Evolutionary conservation across 2,888 invertebrate genomes (phyloP), one percentile per base, ranked within the genome.

Genomic region (Temnothorax ravouxi): DNA sequence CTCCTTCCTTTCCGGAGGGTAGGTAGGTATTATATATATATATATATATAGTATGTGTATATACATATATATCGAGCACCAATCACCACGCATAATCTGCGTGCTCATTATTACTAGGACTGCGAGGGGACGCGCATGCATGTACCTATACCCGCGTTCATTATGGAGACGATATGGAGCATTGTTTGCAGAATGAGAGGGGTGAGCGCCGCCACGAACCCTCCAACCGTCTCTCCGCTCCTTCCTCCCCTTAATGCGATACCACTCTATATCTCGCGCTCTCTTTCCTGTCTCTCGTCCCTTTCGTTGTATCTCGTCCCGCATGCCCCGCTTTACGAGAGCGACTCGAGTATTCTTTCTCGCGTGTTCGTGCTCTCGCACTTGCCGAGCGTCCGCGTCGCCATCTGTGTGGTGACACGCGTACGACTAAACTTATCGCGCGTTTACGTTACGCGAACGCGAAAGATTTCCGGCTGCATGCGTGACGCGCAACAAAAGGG

Each of bases 1-100:
- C 88, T 86, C 85, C 87, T 93, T 91, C 91, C 89, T 88, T 92
- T 89, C 89, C 88, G 90, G 88, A 90, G 91, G 86, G 86, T 88
- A 89, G 89, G 87, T 89, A 47, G 41, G 18, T 59, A 29, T n/a
- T 25, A 52, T 56, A 29, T 62, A 62, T 50, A 90, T n/a, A n/a
- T n/a, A n/a, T n/a, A n/a, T n/a, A n/a, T n/a, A n/a, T n/a, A n/a
- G n/a, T n/a, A n/a, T n/a, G n/a, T 90, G 92, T 93, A n/a, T 5
- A 8, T 8, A 34, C 15, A 41, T 38, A 79, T 79, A 91, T 90
- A 92, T 93, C 92, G 93, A 93, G 93, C 92, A 92, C 93, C 93
- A 94, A 94, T 95, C 94, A 93, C 92, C 92, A 92, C 94, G 94
- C 94, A 94, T 94, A 94, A 94, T 94, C 94, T 93, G 92, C 94